A percentile compares a stretch with the other conserved stretches of the same genome.
phyloP scores from a whole-genome alignment of 1,140 invertebrate species.

The Oryctes rhinoceros region DNA sequence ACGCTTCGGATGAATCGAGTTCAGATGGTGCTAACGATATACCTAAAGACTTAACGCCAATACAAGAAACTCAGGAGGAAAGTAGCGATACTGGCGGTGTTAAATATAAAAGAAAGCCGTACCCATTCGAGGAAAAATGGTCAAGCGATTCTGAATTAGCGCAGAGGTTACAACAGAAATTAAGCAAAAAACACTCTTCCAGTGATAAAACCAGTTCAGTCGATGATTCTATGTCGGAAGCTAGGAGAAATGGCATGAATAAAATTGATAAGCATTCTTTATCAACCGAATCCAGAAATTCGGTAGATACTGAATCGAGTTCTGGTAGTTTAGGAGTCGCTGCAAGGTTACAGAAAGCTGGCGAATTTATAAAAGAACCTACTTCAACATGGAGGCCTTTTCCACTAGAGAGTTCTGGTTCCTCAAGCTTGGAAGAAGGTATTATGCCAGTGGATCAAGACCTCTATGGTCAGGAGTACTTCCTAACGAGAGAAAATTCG shows the following conservation, averaged over 20 bases:
- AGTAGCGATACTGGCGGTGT: slow-evolving; percentile 41
- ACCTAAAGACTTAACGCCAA: slow-evolving; percentile 54
- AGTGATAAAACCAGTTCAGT: slow-evolving; percentile 57
- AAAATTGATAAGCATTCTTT: slow-evolving; percentile 53
- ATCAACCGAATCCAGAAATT: slow-evolving; percentile 70
- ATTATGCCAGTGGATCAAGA: slow-evolving; percentile 80
- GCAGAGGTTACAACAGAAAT: slow-evolving; percentile 57
- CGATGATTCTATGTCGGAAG: slow-evolving; percentile 55
- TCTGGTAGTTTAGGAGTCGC: slow-evolving; percentile 75
- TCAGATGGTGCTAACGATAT: slow-evolving; percentile 57
- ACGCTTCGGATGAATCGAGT: slow-evolving; percentile 54
- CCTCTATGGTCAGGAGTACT: slow-evolving; percentile 62
- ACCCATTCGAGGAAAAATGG: slow-evolving; percentile 61
- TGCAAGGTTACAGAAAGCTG: slow-evolving; percentile 65
- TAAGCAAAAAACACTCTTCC: slow-evolving; percentile 58
- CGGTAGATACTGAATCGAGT: slow-evolving; percentile 75
- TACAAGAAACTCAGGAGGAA: slow-evolving; percentile 52
- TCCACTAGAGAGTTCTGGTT: slow-evolving; percentile 78
- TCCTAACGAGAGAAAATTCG: slow-evolving; percentile 58
- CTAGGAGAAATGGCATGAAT: slow-evolving; percentile 48
- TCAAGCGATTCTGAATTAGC: slow-evolving; percentile 59
- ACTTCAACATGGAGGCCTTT: slow-evolving; percentile 83
- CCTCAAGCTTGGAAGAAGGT: slow-evolving; percentile 82
- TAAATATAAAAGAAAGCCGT: slow-evolving; percentile 55
- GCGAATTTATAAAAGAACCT: slow-evolving; percentile 67